Evolutionary conservation across 2,888 invertebrate genomes (phyloP).

Genomic region (Octodonta nipae): DNA sequence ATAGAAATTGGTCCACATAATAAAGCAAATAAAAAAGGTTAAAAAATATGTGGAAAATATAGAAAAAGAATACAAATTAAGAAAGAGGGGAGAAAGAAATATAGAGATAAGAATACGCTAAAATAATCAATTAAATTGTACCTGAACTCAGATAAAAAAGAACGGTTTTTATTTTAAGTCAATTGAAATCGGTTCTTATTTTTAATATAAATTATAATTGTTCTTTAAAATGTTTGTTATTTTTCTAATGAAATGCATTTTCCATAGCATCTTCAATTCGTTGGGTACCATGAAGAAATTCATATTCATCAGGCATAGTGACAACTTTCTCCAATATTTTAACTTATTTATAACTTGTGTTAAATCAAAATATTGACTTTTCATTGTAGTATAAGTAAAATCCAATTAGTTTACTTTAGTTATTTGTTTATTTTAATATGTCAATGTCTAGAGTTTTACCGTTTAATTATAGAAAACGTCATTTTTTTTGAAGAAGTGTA

Average conservation of each 20-base stretch:
- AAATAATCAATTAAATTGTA: no score
- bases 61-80: no score
- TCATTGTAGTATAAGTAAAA: constrained; percentile 22
- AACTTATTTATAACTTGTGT: constrained; percentile 21
- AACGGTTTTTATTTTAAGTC: no score
- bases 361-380: constrained; percentile 19
- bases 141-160: no score
- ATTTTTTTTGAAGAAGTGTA: constrained; percentile 34
- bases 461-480: constrained; percentile 37
- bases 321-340: constrained; percentile 49
- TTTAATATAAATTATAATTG: constrained; percentile 16
- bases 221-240: constrained; percentile 27
- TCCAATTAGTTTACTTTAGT: constrained; percentile 22
- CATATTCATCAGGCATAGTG: constrained; percentile 39
- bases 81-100: no score
- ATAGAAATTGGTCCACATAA: no score
- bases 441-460: constrained; percentile 28
- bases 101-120: no score
- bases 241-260: constrained; percentile 24
- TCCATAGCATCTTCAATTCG: constrained; percentile 18
- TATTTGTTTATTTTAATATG: constrained; percentile 12
- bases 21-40: no score
- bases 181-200: no score
- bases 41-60: no score
- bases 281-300: constrained; percentile 14